Base-by-base conservation (phyloP, 2,113 vertebrate species). In the Anolis carolinensis region DNA sequence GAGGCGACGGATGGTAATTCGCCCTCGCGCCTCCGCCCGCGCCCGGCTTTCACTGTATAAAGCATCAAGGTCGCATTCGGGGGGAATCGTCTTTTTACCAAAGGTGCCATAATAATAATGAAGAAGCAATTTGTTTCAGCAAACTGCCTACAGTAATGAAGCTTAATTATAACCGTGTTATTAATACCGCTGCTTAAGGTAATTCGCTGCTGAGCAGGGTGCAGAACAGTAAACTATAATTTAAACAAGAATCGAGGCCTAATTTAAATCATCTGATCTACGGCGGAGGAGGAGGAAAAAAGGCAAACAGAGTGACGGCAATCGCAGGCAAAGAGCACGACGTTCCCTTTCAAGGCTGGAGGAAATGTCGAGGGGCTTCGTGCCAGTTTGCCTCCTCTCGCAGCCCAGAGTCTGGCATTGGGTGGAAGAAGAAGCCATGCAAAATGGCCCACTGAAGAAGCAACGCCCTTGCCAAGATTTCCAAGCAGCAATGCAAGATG, bases 61-160 rank as follows among this genome's bases (percentile, higher is more conserved):
- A 97, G 96, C 96, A 96, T 94, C 96, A 96, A 96, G 96, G 96
- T 97, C 96, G 95, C 96, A 95, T 97, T 96, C 95, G 95, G 95
- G 96, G 96, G 96, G 96, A 95, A 97, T 96, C 59, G 96, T 96
- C 96, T 97, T 96, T 97, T 97, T 96, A 97, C 96, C 96, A 97
- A 97, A 97, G 96, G 96, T 97, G 96, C 96, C 96, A 95, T 97
- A 97, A 96, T 96, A 97, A 97, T 97, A 97, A 97, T 96, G 96
- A 97, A 97, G 96, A 93, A 96, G 96, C 96, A 97, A 97, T 97
- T 97, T 97, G 96, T 97, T 97, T 97, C 96, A 97, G 96, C 96
- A 97, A 97, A 97, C 96, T 97, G 96, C 96, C 96, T 97, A 94
- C 96, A 96, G 96, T 97, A 97, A 97, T 97, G 96, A 97, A 96